Evolutionary conservation across 2,888 invertebrate genomes (phyloP).

Genomic region (Chironomus tentans): DNA sequence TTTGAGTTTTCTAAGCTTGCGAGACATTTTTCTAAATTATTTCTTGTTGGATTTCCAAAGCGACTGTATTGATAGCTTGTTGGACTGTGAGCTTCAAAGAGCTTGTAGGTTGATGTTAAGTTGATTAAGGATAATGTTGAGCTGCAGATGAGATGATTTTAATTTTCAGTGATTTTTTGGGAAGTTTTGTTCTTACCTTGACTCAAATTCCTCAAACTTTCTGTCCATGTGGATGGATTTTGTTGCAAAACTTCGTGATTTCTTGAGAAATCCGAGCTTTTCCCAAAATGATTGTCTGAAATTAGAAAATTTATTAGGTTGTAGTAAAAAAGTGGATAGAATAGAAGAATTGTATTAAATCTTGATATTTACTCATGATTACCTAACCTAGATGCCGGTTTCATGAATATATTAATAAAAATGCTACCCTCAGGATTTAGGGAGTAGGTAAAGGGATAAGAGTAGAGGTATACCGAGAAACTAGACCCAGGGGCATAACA

Average conservation of each 20-base stretch:
- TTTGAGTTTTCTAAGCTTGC: constrained; percentile 86
- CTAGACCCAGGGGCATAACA: too few relatives aligned
- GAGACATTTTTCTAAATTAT: constrained; percentile 77
- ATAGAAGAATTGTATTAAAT: too few relatives aligned
- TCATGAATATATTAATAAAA: too few relatives aligned
- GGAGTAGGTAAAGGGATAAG: too few relatives aligned
- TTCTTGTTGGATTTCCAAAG: constrained; percentile 89
- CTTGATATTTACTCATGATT: too few relatives aligned
- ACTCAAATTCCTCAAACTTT: background rate
- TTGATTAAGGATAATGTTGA: constrained; percentile 82
- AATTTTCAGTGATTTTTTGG: background rate
- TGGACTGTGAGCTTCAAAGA: constrained; percentile 73
- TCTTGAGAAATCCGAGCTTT: background rate
- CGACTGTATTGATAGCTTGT: constrained; percentile 89
- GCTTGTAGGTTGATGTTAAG: constrained; percentile 81
- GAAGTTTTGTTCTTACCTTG: background rate
- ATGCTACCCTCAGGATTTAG: too few relatives aligned
- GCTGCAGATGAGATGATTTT: constrained; percentile 42
- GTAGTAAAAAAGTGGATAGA: too few relatives aligned
- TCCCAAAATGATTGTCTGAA: background rate
- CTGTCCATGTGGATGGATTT: background rate
- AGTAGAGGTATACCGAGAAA: too few relatives aligned
- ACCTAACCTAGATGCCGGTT: too few relatives aligned
- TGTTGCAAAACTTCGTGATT: background rate
- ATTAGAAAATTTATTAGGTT: background rate